A percentile compares a stretch with the other conserved stretches of the same genome.
Evolutionary conservation across 2,888 invertebrate species (phyloP).

Genomic region (Polyommatus icarus): DNA sequence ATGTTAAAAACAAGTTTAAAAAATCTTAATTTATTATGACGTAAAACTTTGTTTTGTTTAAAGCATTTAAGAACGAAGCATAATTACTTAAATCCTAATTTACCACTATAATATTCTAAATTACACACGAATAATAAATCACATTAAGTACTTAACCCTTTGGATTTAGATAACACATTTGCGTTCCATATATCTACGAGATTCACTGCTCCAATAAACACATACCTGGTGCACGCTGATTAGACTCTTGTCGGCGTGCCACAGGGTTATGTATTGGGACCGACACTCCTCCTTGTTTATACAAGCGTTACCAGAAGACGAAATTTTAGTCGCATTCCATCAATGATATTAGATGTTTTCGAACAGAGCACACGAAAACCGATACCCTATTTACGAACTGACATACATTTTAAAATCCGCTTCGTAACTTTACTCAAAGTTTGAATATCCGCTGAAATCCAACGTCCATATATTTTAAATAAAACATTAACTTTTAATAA

Average conservation of each 20-base stretch:
- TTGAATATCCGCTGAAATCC: conserved; percentile 25
- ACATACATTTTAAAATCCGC: conserved; percentile 13
- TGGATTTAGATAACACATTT: neutral
- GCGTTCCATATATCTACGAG: conserved; percentile 8
- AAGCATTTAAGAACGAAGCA: neutral
- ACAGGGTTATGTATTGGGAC: neutral
- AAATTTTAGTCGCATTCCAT: conserved; percentile 4
- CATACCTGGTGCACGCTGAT: conserved; percentile 19
- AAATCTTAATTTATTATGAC: neutral
- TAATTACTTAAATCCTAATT: neutral
- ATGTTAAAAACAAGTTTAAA: neutral
- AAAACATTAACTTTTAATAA: conserved; percentile 28
- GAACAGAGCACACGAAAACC: neutral
- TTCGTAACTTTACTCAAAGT: conserved; percentile 7
- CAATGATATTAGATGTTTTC: neutral
- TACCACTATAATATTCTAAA: neutral
- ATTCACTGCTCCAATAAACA: conserved; percentile 12
- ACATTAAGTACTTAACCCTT: neutral
- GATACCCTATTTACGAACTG: neutral
- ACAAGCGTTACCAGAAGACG: neutral
- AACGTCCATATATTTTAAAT: conserved; percentile 24
- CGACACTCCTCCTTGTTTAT: neutral
- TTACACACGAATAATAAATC: neutral
- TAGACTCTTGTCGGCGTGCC: conserved; percentile 17
- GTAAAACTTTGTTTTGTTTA: neutral